These are phyloP conservation scores for Macrotus californicus DNA, from an alignment of 2,113 vertebrate species.

Conservation along the genomic window DNA sequence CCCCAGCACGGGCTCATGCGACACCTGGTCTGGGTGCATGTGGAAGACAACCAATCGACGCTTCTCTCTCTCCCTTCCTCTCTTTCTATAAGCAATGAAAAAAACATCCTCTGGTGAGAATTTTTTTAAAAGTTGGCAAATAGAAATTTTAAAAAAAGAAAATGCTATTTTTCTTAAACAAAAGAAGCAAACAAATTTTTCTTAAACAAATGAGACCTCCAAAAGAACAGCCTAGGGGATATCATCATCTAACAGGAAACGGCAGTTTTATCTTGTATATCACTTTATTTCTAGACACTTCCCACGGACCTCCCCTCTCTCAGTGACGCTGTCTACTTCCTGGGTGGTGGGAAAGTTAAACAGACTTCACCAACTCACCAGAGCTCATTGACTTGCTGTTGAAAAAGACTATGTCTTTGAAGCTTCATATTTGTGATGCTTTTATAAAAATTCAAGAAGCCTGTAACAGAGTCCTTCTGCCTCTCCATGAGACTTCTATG, in stretches of 20 bases:
- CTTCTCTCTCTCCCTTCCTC: too few species aligned
- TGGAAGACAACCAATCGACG: too few species aligned
- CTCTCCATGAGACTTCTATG: accelerated
- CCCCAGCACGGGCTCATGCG: too few species aligned
- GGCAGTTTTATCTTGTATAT: not conserved
- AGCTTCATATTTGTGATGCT: not conserved
- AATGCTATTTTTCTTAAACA: not conserved
- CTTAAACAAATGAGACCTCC: not conserved
- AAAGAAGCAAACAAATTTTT: not conserved
- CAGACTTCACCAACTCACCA: not conserved
- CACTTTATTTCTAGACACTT: not conserved
- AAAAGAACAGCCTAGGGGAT: not conserved
- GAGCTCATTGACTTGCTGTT: not conserved
- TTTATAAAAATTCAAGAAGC: not conserved
- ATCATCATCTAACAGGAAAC: not conserved
- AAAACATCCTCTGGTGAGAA: too few species aligned
- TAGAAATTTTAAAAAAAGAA: not conserved
- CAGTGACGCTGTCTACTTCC: not conserved
- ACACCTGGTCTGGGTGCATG: too few species aligned
- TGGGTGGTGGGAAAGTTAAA: not conserved
- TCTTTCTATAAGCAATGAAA: too few species aligned
- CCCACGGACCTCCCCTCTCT: not conserved
- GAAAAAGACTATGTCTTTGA: not conserved
- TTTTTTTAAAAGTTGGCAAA: not conserved
- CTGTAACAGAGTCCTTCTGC: not conserved